phyloP scores from a whole-genome alignment of 2,113 vertebrate genomes.

The Hirundichthys speculiger region DNA sequence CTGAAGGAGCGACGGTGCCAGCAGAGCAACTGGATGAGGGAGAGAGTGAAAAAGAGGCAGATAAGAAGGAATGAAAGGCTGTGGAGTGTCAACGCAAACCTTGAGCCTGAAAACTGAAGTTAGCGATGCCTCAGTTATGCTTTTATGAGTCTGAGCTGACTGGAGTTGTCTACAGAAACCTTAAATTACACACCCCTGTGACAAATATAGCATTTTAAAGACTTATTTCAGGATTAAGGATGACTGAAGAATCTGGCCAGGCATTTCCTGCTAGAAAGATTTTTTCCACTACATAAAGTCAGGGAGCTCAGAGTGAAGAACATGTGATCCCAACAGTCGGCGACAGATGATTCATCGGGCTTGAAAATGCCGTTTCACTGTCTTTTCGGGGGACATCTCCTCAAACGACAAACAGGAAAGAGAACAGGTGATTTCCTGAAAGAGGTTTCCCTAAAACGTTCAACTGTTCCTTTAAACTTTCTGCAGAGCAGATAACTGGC shows the following conservation, averaged over 20 bases:
- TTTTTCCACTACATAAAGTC: neutral
- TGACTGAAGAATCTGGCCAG: neutral
- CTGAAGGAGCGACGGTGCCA: slow-evolving; percentile 10
- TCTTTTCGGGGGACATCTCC: too few relatives aligned
- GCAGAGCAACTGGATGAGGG: neutral
- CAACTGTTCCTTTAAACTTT: too few relatives aligned
- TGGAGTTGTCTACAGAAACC: too few relatives aligned
- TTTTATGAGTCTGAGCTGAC: neutral
- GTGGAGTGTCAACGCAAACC: neutral
- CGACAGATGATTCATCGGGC: slow-evolving; percentile 70
- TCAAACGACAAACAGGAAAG: too few relatives aligned
- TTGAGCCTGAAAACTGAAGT: slow-evolving; percentile 3
- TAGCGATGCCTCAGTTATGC: neutral
- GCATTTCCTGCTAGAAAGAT: neutral
- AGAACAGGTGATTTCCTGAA: too few relatives aligned
- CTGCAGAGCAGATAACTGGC: too few relatives aligned
- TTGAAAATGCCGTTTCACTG: slow-evolving; percentile 7
- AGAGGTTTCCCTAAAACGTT: too few relatives aligned
- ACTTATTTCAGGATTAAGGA: neutral
- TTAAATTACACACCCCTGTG: neutral
- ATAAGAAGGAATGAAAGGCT: neutral
- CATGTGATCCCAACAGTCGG: slow-evolving; percentile 70
- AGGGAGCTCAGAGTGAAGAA: slow-evolving; percentile 12
- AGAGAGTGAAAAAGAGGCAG: neutral
- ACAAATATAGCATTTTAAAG: neutral